These are phyloP conservation scores for Ophraella communa DNA, from an alignment of 2,888 invertebrate genomes.

Conservation along the genomic window DNA sequence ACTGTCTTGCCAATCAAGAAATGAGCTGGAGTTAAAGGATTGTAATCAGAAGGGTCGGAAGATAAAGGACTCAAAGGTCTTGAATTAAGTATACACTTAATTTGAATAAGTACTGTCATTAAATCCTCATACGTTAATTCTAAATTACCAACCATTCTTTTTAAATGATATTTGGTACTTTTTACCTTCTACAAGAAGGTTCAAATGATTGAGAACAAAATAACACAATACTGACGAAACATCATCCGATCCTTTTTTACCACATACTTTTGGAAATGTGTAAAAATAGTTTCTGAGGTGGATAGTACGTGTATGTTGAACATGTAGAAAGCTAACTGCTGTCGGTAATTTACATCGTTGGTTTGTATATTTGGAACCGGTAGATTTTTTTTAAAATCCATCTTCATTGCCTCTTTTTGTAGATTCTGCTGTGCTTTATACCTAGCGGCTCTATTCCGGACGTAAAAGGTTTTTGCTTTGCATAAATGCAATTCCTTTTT, in stretches of 20 bases:
- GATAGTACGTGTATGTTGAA: slow-evolving; percentile 15
- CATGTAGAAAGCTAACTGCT: slow-evolving; percentile 36
- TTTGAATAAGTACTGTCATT: too few species aligned
- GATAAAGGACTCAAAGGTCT: too few species aligned
- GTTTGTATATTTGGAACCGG: slow-evolving; percentile 13
- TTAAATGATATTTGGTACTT: slow-evolving; percentile 43
- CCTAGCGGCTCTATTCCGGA: slow-evolving; percentile 3
- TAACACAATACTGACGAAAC: neutral
- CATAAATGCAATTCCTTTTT: slow-evolving; percentile 9
- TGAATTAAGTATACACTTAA: too few species aligned
- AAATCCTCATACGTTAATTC: slow-evolving; percentile 41
- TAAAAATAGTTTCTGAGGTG: slow-evolving; percentile 36
- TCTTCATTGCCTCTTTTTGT: slow-evolving; percentile 7
- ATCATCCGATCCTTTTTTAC: slow-evolving; percentile 13
- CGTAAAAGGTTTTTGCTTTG: slow-evolving; percentile 13
- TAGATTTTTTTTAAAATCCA: slow-evolving; percentile 26
- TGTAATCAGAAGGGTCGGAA: too few species aligned
- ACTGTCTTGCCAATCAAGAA: too few species aligned
- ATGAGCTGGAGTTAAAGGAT: too few species aligned
- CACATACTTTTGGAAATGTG: slow-evolving; percentile 27
- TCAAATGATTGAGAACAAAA: neutral
- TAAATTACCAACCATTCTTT: too few species aligned
- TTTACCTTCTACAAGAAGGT: slow-evolving; percentile 4
- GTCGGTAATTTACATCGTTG: slow-evolving; percentile 27
- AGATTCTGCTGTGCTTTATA: neutral